Evolutionary conservation across 2,797 vertebrate genomes (phyloP).

Genomic region (Gallirallus australis): DNA sequence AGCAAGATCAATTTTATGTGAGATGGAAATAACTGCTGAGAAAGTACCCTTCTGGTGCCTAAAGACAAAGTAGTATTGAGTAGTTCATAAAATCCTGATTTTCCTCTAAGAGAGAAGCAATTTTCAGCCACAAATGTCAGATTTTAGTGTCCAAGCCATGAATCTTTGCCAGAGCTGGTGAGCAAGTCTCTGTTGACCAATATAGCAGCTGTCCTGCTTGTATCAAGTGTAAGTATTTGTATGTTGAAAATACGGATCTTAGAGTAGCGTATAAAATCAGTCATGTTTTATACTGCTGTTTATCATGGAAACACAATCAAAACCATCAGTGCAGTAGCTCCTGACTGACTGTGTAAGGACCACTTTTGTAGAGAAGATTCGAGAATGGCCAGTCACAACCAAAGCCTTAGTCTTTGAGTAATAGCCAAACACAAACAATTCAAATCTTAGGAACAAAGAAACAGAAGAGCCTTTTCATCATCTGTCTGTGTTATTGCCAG

Average conservation of each 20-base stretch:
- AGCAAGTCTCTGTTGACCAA: background rate
- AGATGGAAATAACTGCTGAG: background rate
- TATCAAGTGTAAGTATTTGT: background rate
- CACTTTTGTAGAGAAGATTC: background rate
- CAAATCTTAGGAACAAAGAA: background rate
- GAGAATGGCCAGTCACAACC: background rate
- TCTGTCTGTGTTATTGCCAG: background rate
- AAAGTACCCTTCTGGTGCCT: background rate
- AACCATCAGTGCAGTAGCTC: background rate
- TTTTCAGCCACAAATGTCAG: constrained; percentile 5
- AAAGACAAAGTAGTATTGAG: constrained; percentile 10
- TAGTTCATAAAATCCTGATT: constrained; percentile 23
- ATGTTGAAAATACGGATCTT: background rate
- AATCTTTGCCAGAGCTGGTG: background rate
- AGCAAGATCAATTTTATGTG: background rate
- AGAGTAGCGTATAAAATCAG: background rate
- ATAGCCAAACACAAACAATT: background rate
- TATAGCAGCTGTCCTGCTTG: background rate
- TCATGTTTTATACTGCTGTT: background rate
- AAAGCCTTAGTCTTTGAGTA: background rate
- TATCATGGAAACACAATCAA: background rate
- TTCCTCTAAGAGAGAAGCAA: background rate
- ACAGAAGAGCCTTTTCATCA: background rate
- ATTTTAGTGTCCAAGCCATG: background rate
- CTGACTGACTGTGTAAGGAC: background rate